Base-by-base conservation (phyloP, 2,888 invertebrate genomes). In the Dione vanillae region DNA sequence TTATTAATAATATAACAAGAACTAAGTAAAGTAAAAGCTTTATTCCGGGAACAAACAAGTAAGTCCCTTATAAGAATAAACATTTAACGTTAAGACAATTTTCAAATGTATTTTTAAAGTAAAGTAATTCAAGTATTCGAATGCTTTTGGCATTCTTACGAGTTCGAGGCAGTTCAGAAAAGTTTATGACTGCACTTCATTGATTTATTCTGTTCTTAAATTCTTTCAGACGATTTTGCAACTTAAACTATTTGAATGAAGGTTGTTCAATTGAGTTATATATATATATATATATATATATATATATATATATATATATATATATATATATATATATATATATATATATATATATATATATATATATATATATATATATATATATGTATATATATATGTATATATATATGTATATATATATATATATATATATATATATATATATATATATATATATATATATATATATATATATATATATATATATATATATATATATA, bases 21-120 rank as follows among this genome's bases (percentile, higher is more conserved):
- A 67, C 43, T 40, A 61, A 40, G 51, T 35, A 11, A 59, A 67
- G 9, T 5, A 47, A 54, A 65, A 27, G 68, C 59, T 71, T 65
- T 35, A 20, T 2, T 61, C 14, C 11, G 51, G 58, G 56, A 49
- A 40, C 47, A 49, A 71, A 61, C 62, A 52, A 58, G 56, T 65
- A 69, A 66, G 54, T 66, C 37, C 66, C 61, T 65, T 68, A 69
- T 65, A 69, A 68, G 61, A 71, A 65, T 69, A 66, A 70, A 65
- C 70, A 65, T 64, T 70, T 45, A 61, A 68, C 65, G 58, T 71
- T 62, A 71, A 73, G 73, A 70, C 68, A 67, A 72, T 67, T 67
- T 58, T 47, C 20, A 61, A 70, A 69, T 59, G 72, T 65, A 65
- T 68, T 65, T 56, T 73, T 43, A 66, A 67, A 70, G 70, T 41